Evolutionary conservation across 2,888 invertebrate species (phyloP), one percentile per base, ranked within the genome.

Genomic region (Pinctada fucata): DNA sequence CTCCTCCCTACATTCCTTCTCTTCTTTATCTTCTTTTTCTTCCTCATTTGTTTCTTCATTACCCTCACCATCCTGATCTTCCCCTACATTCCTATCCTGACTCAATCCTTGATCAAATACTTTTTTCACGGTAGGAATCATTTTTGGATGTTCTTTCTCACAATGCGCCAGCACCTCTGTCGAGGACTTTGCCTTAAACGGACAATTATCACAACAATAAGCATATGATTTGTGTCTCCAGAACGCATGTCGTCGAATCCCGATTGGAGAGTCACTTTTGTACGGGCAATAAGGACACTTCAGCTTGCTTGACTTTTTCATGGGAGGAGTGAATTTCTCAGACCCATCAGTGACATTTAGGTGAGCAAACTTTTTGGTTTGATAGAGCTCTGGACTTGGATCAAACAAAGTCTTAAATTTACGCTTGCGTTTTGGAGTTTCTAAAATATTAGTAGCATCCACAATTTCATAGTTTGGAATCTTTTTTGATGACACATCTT

Each of bases 131-230:
- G 47, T n/a, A 8, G 72, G 72, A n/a, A 67, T 65, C 48, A 65
- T 65, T 8, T 70, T 72, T 8, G 76, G 72, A n/a, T 77, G 76
- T 10, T 72, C 72, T 52, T 71, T 64, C n/a, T 72, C 64, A 58
- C 52, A 72, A 52, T 77, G 76, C 13, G 45, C 66, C 3, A 77
- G 72, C 52, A 64, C 72, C n/a, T 77, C 76, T 51, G n/a, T 50
- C 51, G 65, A 72, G 2, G 71, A 72, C 51, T 70, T 51, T n/a
- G 71, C 63, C 48, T 63, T 65, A 50, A 52, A 85, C 1, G 81
- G 51, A 76, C 85, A 85, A 45, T 78, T 68, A 2, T 76, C 80
- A 72, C 85, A 85, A 66, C 81, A 69, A 65, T 82, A 85, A 70
- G 82, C 52, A 66, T 72, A 72, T 70, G 67, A 66, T 48, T 77